A percentile compares a stretch with the other conserved stretches of the same genome.
phyloP scores from a whole-genome alignment of 2,113 vertebrate species.

The Isurus oxyrinchus region DNA sequence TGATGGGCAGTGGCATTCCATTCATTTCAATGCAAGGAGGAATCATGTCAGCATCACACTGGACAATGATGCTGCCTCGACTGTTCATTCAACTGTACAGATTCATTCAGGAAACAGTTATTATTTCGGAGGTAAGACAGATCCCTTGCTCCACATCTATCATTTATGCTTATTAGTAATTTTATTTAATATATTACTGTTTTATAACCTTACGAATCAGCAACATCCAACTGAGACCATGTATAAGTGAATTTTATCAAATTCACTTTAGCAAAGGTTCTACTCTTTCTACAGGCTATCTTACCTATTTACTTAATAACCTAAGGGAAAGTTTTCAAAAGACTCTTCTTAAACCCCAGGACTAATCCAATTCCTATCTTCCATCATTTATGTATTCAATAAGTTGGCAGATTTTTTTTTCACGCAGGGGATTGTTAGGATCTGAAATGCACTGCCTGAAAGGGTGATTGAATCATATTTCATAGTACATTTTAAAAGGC shows the following conservation, averaged over 20 bases:
- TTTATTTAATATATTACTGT: not conserved
- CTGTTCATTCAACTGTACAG: constrained; percentile 60
- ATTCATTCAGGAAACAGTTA: constrained; percentile 71
- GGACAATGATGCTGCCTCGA: constrained; percentile 68
- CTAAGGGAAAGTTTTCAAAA: not conserved
- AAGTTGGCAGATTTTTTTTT: not conserved
- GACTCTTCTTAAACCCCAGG: not conserved
- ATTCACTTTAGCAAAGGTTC: not conserved
- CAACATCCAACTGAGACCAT: not conserved
- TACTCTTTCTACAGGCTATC: not conserved
- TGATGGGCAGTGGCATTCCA: constrained; percentile 86
- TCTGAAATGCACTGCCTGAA: not conserved
- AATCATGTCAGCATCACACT: constrained; percentile 71
- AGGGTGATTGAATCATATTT: not conserved
- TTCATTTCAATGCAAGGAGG: constrained; percentile 68
- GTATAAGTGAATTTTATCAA: not conserved
- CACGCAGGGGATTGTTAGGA: not conserved
- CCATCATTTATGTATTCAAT: not conserved
- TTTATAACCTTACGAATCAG: not conserved
- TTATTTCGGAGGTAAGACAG: constrained; percentile 79
- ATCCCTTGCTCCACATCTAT: not conserved
- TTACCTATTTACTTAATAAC: not conserved
- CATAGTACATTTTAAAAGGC: not conserved
- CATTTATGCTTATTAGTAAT: not conserved
- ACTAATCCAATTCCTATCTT: not conserved